phyloP scores from a whole-genome alignment of 1,140 invertebrate species.

The Stegodyphus mimosarum region DNA sequence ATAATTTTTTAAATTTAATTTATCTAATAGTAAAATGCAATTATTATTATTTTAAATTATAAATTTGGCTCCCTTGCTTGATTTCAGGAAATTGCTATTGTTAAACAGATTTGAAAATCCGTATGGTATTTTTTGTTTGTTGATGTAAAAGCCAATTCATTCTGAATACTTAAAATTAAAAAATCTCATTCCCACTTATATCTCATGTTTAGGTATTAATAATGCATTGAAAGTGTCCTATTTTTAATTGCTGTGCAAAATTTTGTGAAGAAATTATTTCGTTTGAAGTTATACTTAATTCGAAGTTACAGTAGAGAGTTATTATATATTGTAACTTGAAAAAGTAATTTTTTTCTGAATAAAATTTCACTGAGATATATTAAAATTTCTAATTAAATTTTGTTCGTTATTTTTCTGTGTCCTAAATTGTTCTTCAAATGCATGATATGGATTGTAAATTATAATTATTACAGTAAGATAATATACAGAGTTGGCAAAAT shows the following conservation, averaged over 20 bases:
- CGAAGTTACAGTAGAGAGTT: no score
- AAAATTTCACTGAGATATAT: neutral
- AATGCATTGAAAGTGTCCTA: no score
- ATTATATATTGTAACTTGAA: no score
- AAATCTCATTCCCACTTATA: neutral
- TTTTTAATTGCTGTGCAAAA: no score
- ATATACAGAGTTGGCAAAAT: no score
- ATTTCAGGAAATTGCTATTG: constrained; percentile 19
- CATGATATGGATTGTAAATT: no score
- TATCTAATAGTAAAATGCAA: neutral
- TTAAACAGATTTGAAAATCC: neutral
- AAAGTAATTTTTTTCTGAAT: neutral
- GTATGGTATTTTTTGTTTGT: neutral
- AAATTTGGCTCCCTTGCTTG: constrained; percentile 4
- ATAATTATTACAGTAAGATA: no score
- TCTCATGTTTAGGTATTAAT: neutral
- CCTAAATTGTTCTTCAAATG: no score
- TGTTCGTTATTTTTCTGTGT: no score
- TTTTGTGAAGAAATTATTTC: no score
- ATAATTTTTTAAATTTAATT: no score
- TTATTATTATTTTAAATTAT: neutral
- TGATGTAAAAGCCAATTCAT: neutral
- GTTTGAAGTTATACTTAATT: no score
- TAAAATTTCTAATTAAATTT: neutral
- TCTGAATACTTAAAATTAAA: neutral